Conservation (phyloP, 2,113 vertebrate genomes). For the Neolamprologus modestus region DNA sequence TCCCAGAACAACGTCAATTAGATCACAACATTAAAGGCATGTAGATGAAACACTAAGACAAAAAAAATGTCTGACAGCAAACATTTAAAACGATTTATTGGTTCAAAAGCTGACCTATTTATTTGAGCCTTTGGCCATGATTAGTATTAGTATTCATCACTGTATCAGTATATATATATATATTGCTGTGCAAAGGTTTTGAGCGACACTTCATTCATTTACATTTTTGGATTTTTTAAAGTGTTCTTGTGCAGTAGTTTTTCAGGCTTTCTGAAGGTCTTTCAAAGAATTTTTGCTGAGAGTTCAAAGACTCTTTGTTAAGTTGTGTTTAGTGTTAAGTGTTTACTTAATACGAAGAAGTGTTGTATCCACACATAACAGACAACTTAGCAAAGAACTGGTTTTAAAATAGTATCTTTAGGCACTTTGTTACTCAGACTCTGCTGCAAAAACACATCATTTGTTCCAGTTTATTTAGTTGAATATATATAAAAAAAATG, state of each 20-base stretch:
- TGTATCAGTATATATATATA: fast-evolving
- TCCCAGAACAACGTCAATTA: not conserved
- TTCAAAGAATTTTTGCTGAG: fast-evolving
- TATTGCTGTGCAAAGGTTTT: not conserved
- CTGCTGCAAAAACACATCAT: not conserved
- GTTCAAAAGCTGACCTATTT: not conserved
- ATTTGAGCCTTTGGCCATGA: not conserved
- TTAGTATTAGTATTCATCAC: not conserved
- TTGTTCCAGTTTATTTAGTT: not conserved
- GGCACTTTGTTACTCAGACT: not conserved
- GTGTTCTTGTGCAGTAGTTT: not conserved
- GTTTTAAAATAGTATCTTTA: not conserved
- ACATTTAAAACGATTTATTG: not conserved
- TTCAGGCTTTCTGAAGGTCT: not conserved
- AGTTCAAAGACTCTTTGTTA: not conserved
- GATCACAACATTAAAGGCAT: not conserved
- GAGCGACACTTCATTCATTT: not conserved
- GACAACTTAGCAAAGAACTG: not conserved
- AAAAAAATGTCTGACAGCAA: not conserved
- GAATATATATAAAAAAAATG: not conserved
- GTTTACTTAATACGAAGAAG: fast-evolving
- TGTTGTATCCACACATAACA: not conserved
- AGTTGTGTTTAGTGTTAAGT: not conserved
- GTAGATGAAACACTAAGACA: not conserved
- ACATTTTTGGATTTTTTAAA: not conserved